These are phyloP conservation scores for Oreocharis arfaki DNA, from an alignment of 2,113 vertebrate species.

Conservation along the genomic window DNA sequence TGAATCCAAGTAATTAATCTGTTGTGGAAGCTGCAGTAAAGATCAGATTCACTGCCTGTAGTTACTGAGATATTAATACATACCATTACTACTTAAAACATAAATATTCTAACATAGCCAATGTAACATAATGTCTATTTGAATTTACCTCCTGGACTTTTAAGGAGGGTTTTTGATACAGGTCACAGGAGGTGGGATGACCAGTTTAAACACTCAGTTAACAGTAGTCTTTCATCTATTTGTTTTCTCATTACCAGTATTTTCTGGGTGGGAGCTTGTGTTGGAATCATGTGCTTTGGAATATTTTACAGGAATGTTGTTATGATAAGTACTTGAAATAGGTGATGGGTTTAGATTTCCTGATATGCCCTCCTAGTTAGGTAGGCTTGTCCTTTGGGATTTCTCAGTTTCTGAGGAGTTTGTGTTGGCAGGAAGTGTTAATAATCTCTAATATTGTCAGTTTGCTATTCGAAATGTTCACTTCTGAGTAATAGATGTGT, in stretches of 20 bases:
- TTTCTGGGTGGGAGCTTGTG: background rate
- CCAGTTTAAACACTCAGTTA: background rate
- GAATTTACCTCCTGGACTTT: background rate
- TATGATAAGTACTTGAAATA: background rate
- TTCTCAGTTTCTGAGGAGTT: background rate
- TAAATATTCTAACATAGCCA: background rate
- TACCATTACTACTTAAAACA: background rate
- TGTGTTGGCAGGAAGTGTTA: background rate
- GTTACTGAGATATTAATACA: background rate
- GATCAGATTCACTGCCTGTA: background rate
- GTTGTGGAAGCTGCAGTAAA: background rate
- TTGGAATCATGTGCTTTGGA: background rate
- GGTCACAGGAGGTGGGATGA: background rate
- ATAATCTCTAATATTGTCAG: background rate
- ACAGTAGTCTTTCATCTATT: background rate
- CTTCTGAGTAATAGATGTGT: background rate
- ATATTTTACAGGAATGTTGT: background rate
- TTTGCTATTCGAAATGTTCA: background rate
- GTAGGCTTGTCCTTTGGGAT: background rate
- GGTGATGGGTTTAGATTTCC: background rate
- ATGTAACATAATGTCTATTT: background rate
- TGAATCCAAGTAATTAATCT: background rate
- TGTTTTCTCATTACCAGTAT: background rate
- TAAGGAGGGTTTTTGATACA: background rate
- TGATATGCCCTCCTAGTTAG: background rate